These are phyloP conservation scores for Agrenia bidenticulata DNA, from an alignment of 2,888 invertebrate species.

Conservation along the genomic window DNA sequence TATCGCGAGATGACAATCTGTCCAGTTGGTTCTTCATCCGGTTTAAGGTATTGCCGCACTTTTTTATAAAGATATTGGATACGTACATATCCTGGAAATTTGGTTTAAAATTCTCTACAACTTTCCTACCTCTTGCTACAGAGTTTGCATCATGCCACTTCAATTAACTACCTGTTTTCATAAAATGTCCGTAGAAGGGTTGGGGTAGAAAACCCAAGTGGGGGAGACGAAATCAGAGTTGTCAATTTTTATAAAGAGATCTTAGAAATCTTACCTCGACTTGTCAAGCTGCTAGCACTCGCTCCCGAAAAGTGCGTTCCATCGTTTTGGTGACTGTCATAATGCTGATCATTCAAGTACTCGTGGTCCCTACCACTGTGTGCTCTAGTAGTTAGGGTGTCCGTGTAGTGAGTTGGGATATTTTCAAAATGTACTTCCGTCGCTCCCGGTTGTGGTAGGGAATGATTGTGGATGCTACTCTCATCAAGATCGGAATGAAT, in stretches of 20 bases:
- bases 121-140: no score
- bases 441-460: conserved; percentile 6
- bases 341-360: conserved; percentile 14
- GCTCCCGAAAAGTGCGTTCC: conserved; percentile 13
- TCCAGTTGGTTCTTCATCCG: no score
- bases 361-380: conserved; percentile 6
- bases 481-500: not conserved
- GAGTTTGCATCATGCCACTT: no score
- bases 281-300: conserved; percentile 13
- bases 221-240: no score
- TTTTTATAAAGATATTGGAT: no score
- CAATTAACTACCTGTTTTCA: no score
- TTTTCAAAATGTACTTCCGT: conserved; percentile 14
- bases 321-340: conserved; percentile 4
- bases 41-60: no score
- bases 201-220: no score
- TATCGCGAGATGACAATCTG: conserved; percentile 4
- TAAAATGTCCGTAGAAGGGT: no score
- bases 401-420: not conserved
- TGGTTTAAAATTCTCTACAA: no score
- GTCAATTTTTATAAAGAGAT: no score
- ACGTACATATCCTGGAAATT: no score
- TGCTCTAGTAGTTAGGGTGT: not conserved
- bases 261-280: conserved; percentile 17
- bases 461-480: not conserved